phyloP scores from a whole-genome alignment of 2,113 vertebrate genomes.

The Pleuronectes platessa region DNA sequence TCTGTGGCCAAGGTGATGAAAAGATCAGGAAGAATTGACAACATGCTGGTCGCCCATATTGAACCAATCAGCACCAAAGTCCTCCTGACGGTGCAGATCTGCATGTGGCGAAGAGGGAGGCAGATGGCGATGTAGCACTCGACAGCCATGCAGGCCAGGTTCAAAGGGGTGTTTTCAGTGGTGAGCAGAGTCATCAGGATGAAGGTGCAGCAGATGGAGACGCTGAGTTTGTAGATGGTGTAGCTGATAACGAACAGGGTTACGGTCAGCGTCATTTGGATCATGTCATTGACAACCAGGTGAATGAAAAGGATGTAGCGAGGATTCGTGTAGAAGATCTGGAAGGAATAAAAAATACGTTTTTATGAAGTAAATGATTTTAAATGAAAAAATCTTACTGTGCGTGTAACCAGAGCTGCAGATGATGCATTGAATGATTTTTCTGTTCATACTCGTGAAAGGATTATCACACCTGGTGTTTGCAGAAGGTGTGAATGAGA shows the following conservation, averaged over 20 bases:
- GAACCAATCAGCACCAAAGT: conserved; percentile 59
- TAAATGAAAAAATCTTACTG: no score
- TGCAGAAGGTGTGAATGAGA: conserved; percentile 75
- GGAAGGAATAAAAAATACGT: not conserved
- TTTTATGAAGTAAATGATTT: no score
- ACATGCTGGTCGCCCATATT: conserved; percentile 64
- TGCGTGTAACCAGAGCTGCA: no score
- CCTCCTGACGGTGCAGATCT: conserved; percentile 72
- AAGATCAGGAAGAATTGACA: conserved; percentile 67
- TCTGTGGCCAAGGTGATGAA: conserved; percentile 61
- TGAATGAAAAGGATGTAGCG: conserved; percentile 76
- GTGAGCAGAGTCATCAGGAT: conserved; percentile 45
- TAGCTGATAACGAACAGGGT: conserved; percentile 69
- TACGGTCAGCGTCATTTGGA: conserved; percentile 65
- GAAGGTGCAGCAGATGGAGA: conserved; percentile 40
- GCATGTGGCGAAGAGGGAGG: conserved; percentile 70
- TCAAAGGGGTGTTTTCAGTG: conserved; percentile 76
- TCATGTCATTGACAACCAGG: conserved; percentile 76
- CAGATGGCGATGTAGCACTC: conserved; percentile 81
- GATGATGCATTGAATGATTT: no score
- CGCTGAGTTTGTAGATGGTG: conserved; percentile 47
- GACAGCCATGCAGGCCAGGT: conserved; percentile 79
- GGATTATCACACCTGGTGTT: conserved; percentile 61
- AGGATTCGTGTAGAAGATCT: conserved; percentile 70
- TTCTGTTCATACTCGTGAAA: not conserved